Base-by-base conservation (phyloP, 2,888 invertebrate species). In the Drosophila prolongata region DNA sequence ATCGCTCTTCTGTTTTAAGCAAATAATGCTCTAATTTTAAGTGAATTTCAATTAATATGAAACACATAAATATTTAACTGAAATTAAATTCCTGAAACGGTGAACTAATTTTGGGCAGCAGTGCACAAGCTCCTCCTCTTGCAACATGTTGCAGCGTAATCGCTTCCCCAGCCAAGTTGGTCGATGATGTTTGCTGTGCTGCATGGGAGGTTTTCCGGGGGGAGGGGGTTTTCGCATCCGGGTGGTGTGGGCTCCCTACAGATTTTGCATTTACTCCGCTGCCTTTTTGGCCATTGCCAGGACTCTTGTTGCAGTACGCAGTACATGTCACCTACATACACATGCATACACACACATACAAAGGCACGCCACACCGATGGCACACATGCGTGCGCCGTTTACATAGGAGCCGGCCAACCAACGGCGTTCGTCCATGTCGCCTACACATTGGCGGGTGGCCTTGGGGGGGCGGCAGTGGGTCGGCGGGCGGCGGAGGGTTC, bases 141-240 rank as follows among this genome's bases (percentile, higher is more conserved):
- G 87, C 90, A 89, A 89, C 89, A 89, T 88, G 89, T 88, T 87
- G 66, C 77, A 80, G 60, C 78, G 78, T 87, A 82, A 84, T n/a
- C 65, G 78, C 76, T 89, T 89, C 90, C 87, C 90, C 90, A 83
- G 14, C 55, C 35, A 10, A 14, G 9, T 56, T 24, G 53, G 61
- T 37, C 19, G 43, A 58, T n/a, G 60, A 30, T 61, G 60, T 44
- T 59, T 44, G 60, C 27, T 30, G 60, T 44, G n/a, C 11, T 47
- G 47, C 47, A 47, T 6, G n/a, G 44, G 44, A 13, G 30, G 44
- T 19, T 61, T 38, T 55, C 34, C n/a, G 10, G 34, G 19, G 27
- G 9, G 30, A n/a, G 46, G 30, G 27, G 46, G n/a, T 10, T 11
- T 14, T 13, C 13, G 27, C 13, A 37, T 14, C 19, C 2, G 4